Conservation (phyloP, 2,797 vertebrate species). For the Vipera latastei region DNA sequence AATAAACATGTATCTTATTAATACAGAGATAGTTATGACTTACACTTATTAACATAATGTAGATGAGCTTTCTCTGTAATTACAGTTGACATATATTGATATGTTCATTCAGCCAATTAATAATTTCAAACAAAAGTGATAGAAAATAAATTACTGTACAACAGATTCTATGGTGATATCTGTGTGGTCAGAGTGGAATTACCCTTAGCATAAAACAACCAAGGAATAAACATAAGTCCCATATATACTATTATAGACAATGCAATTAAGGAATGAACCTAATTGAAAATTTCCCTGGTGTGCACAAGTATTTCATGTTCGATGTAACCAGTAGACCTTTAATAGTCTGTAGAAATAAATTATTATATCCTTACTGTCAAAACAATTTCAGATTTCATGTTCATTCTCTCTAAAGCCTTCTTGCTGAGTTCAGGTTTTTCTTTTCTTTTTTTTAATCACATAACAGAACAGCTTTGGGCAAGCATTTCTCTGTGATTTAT, state of each 20-base stretch:
- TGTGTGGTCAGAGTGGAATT: background rate
- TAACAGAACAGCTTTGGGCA: slow-evolving; percentile 53
- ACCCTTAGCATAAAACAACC: background rate
- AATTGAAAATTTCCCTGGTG: slow-evolving; percentile 28
- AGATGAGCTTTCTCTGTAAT: slow-evolving; percentile 35
- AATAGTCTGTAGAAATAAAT: slow-evolving; percentile 55
- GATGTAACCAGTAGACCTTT: slow-evolving; percentile 41
- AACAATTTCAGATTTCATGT: slow-evolving; percentile 50
- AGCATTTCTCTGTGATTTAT: slow-evolving; percentile 55
- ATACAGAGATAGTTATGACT: slow-evolving; percentile 36
- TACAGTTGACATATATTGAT: slow-evolving; percentile 28
- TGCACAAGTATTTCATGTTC: slow-evolving; percentile 38
- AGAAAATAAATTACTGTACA: background rate
- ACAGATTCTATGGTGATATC: background rate
- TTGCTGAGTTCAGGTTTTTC: slow-evolving; percentile 48
- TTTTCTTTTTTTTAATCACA: slow-evolving; percentile 56
- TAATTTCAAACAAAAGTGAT: background rate
- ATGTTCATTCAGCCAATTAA: slow-evolving; percentile 35
- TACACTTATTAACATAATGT: slow-evolving; percentile 34
- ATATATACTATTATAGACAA: background rate
- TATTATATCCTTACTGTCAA: slow-evolving; percentile 57
- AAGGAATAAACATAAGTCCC: slow-evolving; percentile 1
- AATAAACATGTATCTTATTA: slow-evolving; percentile 47
- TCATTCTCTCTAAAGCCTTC: slow-evolving; percentile 52
- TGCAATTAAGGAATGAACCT: slow-evolving; percentile 32